These are phyloP conservation scores for Caenorhabditis angaria DNA, from an alignment of 2,888 invertebrate species.

Conservation along the genomic window DNA sequence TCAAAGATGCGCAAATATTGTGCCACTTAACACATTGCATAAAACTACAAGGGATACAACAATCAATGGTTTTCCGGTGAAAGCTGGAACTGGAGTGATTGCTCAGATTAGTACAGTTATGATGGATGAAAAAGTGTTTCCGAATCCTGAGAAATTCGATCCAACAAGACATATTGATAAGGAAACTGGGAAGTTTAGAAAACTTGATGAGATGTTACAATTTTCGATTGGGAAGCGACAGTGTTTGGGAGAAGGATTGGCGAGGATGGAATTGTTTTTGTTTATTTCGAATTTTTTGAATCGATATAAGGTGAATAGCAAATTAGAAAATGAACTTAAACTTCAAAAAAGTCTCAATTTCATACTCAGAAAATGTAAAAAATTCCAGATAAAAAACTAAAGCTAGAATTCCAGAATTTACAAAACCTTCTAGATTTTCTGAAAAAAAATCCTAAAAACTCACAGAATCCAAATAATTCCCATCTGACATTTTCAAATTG, in stretches of 20 bases:
- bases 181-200: slow-evolving; percentile 54
- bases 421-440: too few species aligned
- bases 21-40: slow-evolving; percentile 38
- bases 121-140: slow-evolving; percentile 36
- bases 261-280: slow-evolving; percentile 47
- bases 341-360: too few species aligned
- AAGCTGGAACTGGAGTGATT: too few species aligned
- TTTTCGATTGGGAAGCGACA: slow-evolving; percentile 50
- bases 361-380: too few species aligned
- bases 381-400: too few species aligned
- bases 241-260: slow-evolving; percentile 54
- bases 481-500: too few species aligned
- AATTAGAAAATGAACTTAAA: too few species aligned
- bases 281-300: slow-evolving; percentile 48
- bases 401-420: too few species aligned
- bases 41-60: slow-evolving; percentile 20
- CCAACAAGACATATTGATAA: slow-evolving; percentile 47
- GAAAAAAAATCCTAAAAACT: too few species aligned
- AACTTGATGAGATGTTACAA: slow-evolving; percentile 42
- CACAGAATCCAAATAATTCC: too few species aligned
- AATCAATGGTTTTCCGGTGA: slow-evolving; percentile 23
- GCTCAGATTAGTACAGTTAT: slow-evolving; percentile 35
- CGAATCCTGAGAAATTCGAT: slow-evolving; percentile 24
- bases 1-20: slow-evolving; percentile 35
- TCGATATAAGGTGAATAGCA: slow-evolving; percentile 23